phyloP scores from a whole-genome alignment of 1,140 invertebrate species.

The Halictus rubicundus region DNA sequence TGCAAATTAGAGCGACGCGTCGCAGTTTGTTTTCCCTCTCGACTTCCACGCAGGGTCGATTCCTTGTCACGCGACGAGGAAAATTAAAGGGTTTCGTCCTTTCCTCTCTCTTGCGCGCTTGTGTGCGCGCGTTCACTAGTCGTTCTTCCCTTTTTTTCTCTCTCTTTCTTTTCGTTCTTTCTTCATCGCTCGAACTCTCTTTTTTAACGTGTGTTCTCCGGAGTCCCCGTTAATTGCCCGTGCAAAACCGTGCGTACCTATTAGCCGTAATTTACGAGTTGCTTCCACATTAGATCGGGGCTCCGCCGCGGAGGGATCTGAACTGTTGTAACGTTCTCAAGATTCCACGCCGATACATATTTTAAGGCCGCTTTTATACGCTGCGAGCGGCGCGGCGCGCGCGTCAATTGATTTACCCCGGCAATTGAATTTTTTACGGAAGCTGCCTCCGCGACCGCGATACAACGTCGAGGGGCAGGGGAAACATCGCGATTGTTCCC shows the following conservation, averaged over 20 bases:
- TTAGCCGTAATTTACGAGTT: slow-evolving; percentile 45
- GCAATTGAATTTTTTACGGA: slow-evolving; percentile 21
- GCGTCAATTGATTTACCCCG: slow-evolving; percentile 38
- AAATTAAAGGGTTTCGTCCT: slow-evolving; percentile 30
- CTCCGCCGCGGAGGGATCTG: not conserved
- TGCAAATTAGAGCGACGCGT: slow-evolving; percentile 32
- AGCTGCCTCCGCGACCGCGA: not conserved
- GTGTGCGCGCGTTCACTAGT: too few species aligned
- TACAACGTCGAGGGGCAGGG: not conserved
- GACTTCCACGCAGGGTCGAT: slow-evolving; percentile 24
- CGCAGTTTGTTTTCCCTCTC: slow-evolving; percentile 21
- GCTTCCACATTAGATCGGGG: slow-evolving; percentile 34
- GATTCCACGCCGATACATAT: slow-evolving; percentile 39
- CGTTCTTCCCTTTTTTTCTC: too few species aligned
- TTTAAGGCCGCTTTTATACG: slow-evolving; percentile 16
- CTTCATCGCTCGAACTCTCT: not conserved
- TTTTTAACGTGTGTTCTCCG: not conserved
- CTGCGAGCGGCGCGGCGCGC: not conserved
- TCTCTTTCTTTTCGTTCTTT: not conserved
- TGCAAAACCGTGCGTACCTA: slow-evolving; percentile 38
- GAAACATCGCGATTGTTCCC: too few species aligned
- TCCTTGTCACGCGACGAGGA: slow-evolving; percentile 30
- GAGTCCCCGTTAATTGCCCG: slow-evolving; percentile 30
- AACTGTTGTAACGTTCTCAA: slow-evolving; percentile 16
- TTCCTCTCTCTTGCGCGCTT: not conserved